Base-by-base conservation (phyloP, 2,113 vertebrate species). In the Phalacrocorax aristotelis region DNA sequence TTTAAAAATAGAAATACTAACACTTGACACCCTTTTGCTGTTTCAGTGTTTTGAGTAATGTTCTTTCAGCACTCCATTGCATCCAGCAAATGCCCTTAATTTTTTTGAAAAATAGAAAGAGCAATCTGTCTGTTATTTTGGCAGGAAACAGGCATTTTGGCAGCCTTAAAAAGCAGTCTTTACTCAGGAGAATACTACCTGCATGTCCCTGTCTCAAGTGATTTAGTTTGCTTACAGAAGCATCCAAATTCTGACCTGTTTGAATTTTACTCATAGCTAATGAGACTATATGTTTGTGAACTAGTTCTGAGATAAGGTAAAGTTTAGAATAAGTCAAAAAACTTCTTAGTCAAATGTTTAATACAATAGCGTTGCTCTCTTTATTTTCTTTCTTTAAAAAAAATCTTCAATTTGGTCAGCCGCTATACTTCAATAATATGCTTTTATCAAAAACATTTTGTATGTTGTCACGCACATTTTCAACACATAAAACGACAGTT, bases 41-140 rank as follows among this genome's bases (percentile, higher is more conserved):
- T 48, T 81, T 69, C 46, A 60, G 5, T 29, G 13, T 32, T 77
- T 62, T 87, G 6, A 57, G 12, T 61, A 77, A 48, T 14, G 10
- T 6, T 81, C 19, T 72, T 72, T 80, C 17, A 74, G 22, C 25
- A 54, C 16, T 44, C 13, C 36, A 17, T 40, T 70, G 8, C 2
- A 0, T 65, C 17, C 38, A 81, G 16, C 0, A 1, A 5, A 69
- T 69, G 1, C 1, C 20, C 38, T 78, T 71, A 66, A 32, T 74
- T 66, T 23, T 15, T 6, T 38, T 13, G 15, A 72, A 74, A 36
- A 62, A 62, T 7, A 61, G 17, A 44, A 65, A 57, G 21, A 71
- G 4, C 34, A 81, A 57, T 70, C 23, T 70, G 40, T 21, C 34
- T 69, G 15, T 29, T 82, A 42, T 82, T 82, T 92, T 89, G 74